Percentiles rank a stretch among this genome's conserved stretches.
Conservation (phyloP, 2,113 vertebrate species). For the Ivindomyrus marchei region DNA sequence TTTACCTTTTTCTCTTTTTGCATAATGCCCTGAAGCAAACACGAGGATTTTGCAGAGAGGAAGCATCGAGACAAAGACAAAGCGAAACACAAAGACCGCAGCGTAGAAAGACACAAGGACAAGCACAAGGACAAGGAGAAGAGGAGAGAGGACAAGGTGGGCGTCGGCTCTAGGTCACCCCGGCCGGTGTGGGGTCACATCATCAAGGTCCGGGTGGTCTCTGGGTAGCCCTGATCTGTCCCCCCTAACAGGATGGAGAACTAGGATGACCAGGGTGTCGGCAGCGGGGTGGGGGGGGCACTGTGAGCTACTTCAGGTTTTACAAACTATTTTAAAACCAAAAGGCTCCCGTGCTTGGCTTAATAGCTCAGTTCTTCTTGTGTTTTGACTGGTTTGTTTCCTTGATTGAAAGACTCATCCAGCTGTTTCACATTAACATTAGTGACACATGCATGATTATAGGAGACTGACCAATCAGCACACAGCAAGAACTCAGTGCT, state of each 20-base stretch:
- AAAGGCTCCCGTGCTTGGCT: too few relatives aligned
- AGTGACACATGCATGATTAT: too few relatives aligned
- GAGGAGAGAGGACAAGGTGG: constrained; percentile 86
- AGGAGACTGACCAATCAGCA: too few relatives aligned
- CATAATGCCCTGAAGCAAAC: constrained; percentile 68
- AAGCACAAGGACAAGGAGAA: constrained; percentile 87
- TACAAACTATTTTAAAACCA: too few relatives aligned
- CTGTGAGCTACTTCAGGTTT: too few relatives aligned
- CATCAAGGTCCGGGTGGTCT: background rate
- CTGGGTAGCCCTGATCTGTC: background rate
- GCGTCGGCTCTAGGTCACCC: background rate
- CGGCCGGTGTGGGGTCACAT: background rate
- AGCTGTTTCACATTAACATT: too few relatives aligned
- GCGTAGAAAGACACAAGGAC: constrained; percentile 66
- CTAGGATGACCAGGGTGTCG: too few relatives aligned
- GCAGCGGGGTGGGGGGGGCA: too few relatives aligned
- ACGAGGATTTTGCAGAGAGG: constrained; percentile 89
- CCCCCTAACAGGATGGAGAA: background rate
- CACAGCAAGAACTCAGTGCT: too few relatives aligned
- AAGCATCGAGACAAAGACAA: constrained; percentile 89
- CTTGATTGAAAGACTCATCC: too few relatives aligned
- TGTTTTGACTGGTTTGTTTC: too few relatives aligned
- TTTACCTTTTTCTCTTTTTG: constrained; percentile 12
- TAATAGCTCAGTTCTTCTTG: too few relatives aligned
- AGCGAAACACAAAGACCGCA: constrained; percentile 76